These are phyloP conservation scores for Scaptomyza tumidula DNA, from an alignment of 2,888 invertebrate genomes.

Conservation along the genomic window DNA sequence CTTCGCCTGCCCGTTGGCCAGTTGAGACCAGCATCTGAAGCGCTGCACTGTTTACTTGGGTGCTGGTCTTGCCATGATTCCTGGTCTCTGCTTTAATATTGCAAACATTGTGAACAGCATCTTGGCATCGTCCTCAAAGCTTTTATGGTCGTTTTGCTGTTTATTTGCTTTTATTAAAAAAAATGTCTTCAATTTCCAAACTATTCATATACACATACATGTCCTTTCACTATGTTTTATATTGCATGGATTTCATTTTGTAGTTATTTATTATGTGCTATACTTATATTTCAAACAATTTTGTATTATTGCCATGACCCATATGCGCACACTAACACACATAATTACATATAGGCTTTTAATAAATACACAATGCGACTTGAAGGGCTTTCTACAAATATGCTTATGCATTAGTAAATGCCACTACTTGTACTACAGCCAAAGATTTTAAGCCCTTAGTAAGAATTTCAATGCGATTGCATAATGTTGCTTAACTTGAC, in stretches of 20 bases:
- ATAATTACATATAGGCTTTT: slow-evolving; percentile 18
- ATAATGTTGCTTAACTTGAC: neutral
- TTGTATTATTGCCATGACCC: slow-evolving; percentile 46
- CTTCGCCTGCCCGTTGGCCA: slow-evolving; percentile 44
- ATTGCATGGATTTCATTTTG: slow-evolving; percentile 56
- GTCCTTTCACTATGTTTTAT: slow-evolving; percentile 24
- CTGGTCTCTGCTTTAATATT: slow-evolving; percentile 61
- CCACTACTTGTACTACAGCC: neutral
- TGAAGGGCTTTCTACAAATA: slow-evolving; percentile 14
- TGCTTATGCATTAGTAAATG: slow-evolving; percentile 15
- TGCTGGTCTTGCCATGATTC: slow-evolving; percentile 39
- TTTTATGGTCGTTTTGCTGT: slow-evolving; percentile 65
- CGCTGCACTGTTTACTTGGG: slow-evolving; percentile 40
- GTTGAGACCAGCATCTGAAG: slow-evolving; percentile 21
- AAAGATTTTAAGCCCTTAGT: too few species aligned
- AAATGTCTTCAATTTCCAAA: slow-evolving; percentile 26
- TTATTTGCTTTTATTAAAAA: slow-evolving; percentile 70
- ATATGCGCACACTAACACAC: neutral
- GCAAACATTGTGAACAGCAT: slow-evolving; percentile 45
- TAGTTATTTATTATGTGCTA: slow-evolving; percentile 75
- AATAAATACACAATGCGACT: slow-evolving; percentile 48
- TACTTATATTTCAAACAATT: slow-evolving; percentile 57
- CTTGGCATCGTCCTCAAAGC: slow-evolving; percentile 34
- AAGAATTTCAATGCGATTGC: neutral
- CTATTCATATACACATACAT: slow-evolving; percentile 3